Evolutionary conservation across 2,888 invertebrate species (phyloP).

Genomic region (Therioaphis trifolii): DNA sequence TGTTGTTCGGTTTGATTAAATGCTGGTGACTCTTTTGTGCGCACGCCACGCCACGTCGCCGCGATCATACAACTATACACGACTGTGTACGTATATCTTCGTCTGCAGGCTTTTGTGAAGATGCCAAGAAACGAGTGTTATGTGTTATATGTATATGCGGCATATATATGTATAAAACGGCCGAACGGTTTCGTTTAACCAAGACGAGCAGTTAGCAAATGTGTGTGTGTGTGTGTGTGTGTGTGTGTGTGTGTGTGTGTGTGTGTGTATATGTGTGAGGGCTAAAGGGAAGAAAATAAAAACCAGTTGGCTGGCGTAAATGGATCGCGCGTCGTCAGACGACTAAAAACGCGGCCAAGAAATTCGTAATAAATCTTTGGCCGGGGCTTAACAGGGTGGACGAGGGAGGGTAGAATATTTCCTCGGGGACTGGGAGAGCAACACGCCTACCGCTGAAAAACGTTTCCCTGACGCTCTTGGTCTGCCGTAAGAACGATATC

Average conservation of each 20-base stretch:
- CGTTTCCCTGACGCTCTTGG: too few relatives aligned
- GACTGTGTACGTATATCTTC: neutral
- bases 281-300: constrained; percentile 16
- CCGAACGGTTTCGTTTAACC: constrained; percentile 27
- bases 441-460: constrained; percentile 17
- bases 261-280: neutral
- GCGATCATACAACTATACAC: neutral
- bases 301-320: constrained; percentile 54
- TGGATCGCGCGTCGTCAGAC: constrained; percentile 10
- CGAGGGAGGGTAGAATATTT: neutral
- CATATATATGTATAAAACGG: neutral
- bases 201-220: neutral
- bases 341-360: constrained; percentile 27
- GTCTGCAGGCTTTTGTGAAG: constrained; percentile 10
- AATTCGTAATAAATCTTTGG: constrained; percentile 44
- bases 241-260: neutral
- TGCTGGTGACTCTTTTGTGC: neutral
- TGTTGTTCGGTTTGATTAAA: constrained; percentile 4
- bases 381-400: neutral
- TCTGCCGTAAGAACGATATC: too few relatives aligned
- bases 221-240: neutral
- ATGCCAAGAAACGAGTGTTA: constrained; percentile 33
- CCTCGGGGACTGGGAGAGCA: neutral
- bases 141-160: neutral
- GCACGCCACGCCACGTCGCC: too few relatives aligned